Evolutionary conservation across 2,888 invertebrate genomes (phyloP), one percentile per base, ranked within the genome.

Genomic region (Melanostoma mellinum): DNA sequence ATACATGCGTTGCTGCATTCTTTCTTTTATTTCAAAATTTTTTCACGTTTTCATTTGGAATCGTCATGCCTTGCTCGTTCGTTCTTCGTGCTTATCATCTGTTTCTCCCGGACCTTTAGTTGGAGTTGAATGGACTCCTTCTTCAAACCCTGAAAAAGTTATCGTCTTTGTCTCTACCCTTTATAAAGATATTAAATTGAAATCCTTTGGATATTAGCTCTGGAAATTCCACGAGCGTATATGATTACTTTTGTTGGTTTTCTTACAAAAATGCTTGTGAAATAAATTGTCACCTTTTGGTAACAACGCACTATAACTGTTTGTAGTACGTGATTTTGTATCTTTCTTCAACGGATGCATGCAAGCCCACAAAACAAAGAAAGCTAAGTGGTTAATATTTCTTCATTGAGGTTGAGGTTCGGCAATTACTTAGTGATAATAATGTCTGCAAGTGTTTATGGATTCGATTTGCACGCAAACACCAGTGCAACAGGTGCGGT

Each of bases 391-490:
- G 50, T 50, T 50, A 63, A 8, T 9, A 8, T 42, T 42, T 42
- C 3, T 63, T 38, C 36, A 50, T 63, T 50, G 36, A 44, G 44
- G 50, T 6, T 50, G 67, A 40, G 30, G 10, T 33, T 58, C 65
- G 38, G 6, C 33, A 33, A 32, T 55, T 56, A 68, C n/a, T 48
- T 56, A 40, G 67, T 48, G 36, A 44, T 78, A 60, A 60, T 20
- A 20, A 20, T 20, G 20, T 67, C 73, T 30, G 10, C 44, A 6
- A 53, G 73, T 63, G 42, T 56, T 74, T 44, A 61, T 50, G 74
- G 74, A 74, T 69, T 63, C 44, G 68, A 69, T 74, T 79, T 50
- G 69, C 79, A 80, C 69, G 63, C 50, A 63, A 50, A n/a, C 50
- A 63, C 50, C 32, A 5, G 40, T 9, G n/a, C 44, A 44, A 60